A percentile compares a stretch with the other conserved stretches of the same genome.
These are phyloP conservation scores for Lepidonotus clava DNA, from an alignment of 2,888 invertebrate genomes.

Conservation along the genomic window DNA sequence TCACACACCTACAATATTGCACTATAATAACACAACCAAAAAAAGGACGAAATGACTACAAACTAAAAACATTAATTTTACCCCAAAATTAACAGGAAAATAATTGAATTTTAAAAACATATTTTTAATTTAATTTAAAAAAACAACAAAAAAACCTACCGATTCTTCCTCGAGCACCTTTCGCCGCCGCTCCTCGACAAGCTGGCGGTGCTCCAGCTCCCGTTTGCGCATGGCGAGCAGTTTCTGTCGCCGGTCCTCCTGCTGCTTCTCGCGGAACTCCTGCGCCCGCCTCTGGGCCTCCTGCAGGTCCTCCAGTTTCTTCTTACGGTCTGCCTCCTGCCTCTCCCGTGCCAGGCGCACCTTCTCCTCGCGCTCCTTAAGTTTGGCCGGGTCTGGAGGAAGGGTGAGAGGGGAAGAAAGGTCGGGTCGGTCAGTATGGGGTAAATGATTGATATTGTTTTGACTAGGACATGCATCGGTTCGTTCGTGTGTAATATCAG, in stretches of 20 bases:
- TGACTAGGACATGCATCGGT: too few relatives aligned
- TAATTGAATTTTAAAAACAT: too few relatives aligned
- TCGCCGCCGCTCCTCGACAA: slow-evolving; percentile 55
- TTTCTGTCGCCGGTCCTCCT: slow-evolving; percentile 53
- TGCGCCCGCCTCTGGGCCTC: slow-evolving; percentile 52
- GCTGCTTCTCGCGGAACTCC: slow-evolving; percentile 64
- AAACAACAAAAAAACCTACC: background rate
- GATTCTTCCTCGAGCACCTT: slow-evolving; percentile 56
- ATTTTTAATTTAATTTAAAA: too few relatives aligned
- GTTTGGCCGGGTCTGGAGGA: slow-evolving; percentile 43
- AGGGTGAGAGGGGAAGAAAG: background rate
- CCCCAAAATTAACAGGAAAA: too few relatives aligned
- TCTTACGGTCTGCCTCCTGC: slow-evolving; percentile 44
- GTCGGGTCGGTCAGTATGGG: background rate
- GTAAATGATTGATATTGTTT: too few relatives aligned
- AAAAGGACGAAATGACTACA: too few relatives aligned
- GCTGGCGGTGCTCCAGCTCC: slow-evolving; percentile 56
- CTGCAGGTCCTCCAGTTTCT: slow-evolving; percentile 48
- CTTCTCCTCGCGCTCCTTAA: slow-evolving; percentile 48
- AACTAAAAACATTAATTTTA: too few relatives aligned
- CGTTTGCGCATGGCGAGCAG: slow-evolving; percentile 49
- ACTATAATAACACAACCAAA: too few relatives aligned
- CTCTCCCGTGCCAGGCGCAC: slow-evolving; percentile 39
- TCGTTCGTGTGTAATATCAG: too few relatives aligned
- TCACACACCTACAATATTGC: too few relatives aligned